Evolutionary conservation across 2,888 invertebrate genomes (phyloP).

Genomic region (Trachelus troglodyta): DNA sequence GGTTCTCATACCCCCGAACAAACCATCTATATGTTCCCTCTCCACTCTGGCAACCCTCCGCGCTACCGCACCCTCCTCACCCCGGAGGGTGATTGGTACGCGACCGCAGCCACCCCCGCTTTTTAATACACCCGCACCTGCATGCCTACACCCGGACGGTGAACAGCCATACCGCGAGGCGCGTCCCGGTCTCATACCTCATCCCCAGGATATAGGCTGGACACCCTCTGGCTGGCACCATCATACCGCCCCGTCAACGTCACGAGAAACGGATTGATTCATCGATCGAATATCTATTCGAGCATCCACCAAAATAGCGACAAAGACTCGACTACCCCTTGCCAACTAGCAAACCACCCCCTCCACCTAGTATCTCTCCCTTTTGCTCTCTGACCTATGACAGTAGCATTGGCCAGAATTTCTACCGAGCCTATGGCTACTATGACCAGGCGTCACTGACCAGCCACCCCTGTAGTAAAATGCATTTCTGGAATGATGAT

Average conservation of each 20-base stretch:
- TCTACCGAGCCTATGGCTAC: background rate
- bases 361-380: conserved; percentile 28
- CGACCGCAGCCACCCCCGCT: conserved; percentile 61
- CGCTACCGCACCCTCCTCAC: conserved; percentile 27
- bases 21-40: conserved; percentile 46
- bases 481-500: conserved; percentile 34
- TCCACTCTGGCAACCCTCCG: conserved; percentile 27
- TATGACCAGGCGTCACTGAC: background rate
- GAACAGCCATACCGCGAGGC: conserved; percentile 3
- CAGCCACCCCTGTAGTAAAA: conserved; percentile 30
- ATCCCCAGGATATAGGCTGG: conserved; percentile 11
- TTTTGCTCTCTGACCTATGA: conserved; percentile 19
- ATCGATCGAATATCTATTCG: conserved; percentile 59
- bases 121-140: conserved; percentile 64
- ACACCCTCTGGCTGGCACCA: conserved; percentile 11
- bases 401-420: background rate
- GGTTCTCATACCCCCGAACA: conserved; percentile 24
- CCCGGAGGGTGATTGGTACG: conserved; percentile 61
- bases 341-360: conserved; percentile 21
- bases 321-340: conserved; percentile 47
- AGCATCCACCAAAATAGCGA: conserved; percentile 54
- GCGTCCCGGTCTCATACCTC: conserved; percentile 9
- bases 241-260: conserved; percentile 52
- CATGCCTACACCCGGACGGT: conserved; percentile 31
- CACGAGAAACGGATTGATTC: conserved; percentile 63